These are phyloP conservation scores for Empidonax traillii DNA, from an alignment of 2,113 vertebrate genomes.

Conservation along the genomic window DNA sequence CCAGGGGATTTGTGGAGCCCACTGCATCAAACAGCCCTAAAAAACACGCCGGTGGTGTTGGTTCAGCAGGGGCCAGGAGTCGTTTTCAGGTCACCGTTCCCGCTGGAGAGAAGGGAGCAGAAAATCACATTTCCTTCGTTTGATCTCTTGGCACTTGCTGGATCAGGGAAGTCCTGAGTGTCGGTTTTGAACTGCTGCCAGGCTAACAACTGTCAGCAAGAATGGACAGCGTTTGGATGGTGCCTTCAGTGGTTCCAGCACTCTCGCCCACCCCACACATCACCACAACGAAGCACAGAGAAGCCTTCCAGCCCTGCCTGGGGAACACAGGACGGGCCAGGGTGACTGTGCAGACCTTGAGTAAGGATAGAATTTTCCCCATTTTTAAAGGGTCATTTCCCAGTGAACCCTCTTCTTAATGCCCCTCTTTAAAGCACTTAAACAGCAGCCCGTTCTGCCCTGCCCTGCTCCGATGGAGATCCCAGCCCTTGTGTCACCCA, in stretches of 20 bases:
- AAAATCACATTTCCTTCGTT: neutral
- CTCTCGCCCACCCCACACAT: neutral
- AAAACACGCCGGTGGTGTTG: neutral
- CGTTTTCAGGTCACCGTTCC: neutral
- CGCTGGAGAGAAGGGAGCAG: neutral
- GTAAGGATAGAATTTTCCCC: neutral
- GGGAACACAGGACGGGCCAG: neutral
- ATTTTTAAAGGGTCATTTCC: constrained; percentile 12
- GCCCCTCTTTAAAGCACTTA: constrained; percentile 7
- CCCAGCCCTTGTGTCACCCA: neutral
- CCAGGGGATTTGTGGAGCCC: neutral
- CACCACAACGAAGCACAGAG: neutral
- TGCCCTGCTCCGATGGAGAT: neutral
- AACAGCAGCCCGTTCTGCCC: neutral
- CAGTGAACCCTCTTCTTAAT: constrained; percentile 15
- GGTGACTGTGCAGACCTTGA: neutral
- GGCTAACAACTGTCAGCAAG: neutral
- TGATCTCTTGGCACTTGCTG: neutral
- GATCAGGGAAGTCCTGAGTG: neutral
- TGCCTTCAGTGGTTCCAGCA: neutral
- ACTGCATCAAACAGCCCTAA: neutral
- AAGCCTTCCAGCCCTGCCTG: neutral
- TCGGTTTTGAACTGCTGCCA: neutral
- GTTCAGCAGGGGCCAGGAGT: neutral
- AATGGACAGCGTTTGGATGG: neutral